Conservation (phyloP, 1,140 invertebrate species). For the Bacillus rossius region DNA sequence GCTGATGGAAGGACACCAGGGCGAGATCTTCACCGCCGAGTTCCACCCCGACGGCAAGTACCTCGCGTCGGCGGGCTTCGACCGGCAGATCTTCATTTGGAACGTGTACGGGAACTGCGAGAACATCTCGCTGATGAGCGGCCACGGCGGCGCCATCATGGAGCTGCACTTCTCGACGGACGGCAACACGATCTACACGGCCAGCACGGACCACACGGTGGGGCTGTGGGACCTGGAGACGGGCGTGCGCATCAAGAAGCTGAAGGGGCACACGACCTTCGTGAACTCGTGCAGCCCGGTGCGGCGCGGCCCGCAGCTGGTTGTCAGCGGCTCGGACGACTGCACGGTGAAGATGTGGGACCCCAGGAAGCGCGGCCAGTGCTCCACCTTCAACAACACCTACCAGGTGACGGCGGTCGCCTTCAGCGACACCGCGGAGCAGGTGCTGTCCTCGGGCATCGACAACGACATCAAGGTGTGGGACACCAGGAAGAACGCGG, state of each 20-base stretch:
- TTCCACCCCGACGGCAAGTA: constrained; percentile 96
- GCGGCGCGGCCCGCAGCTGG: constrained; percentile 77
- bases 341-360: constrained; percentile 91
- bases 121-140: constrained; percentile 87
- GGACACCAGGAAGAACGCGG: constrained; percentile 89
- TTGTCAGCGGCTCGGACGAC: constrained; percentile 95
- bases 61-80: constrained; percentile 93
- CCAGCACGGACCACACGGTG: constrained; percentile 91
- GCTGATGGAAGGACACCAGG: constrained; percentile 94
- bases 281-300: constrained; percentile 79
- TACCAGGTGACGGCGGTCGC: constrained; percentile 87
- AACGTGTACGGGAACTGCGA: constrained; percentile 98
- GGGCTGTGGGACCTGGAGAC: constrained; percentile 93
- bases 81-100: constrained; percentile 98
- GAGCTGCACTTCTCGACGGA: constrained; percentile 95
- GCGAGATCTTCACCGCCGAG: constrained; percentile 89
- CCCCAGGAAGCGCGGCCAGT: constrained; percentile 70
- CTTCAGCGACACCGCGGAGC: constrained; percentile 95
- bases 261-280: constrained; percentile 88
- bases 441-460: constrained; percentile 79
- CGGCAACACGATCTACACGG: constrained; percentile 83
- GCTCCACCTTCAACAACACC: constrained; percentile 71
- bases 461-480: constrained; percentile 99
- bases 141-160: constrained; percentile 95
- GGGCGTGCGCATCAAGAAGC: constrained; percentile 81